Evolutionary conservation across 2,888 invertebrate species (phyloP).

Genomic region (Cordilura impudica): DNA sequence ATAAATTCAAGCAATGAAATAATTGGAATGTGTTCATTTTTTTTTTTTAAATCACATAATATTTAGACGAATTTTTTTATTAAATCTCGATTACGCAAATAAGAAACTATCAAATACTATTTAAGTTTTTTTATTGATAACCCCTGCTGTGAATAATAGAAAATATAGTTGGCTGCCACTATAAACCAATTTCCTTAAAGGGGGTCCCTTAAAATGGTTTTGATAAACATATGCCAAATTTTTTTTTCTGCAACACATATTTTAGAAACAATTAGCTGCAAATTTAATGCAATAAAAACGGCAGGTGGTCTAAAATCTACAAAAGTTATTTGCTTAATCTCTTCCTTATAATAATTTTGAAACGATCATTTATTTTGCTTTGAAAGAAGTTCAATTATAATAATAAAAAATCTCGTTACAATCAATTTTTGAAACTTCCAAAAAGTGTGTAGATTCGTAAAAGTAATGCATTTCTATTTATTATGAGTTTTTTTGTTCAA

Average conservation of each 20-base stretch:
- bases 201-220: background rate
- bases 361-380: background rate
- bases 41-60: background rate
- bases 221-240: background rate
- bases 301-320: background rate
- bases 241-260: no score
- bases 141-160: background rate
- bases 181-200: background rate
- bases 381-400: background rate
- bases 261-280: background rate
- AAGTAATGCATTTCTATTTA: background rate
- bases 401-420: background rate
- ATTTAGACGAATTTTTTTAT: background rate
- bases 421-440: background rate
- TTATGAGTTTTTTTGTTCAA: background rate
- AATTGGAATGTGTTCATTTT: background rate
- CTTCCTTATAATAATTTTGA: no score
- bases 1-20: no score
- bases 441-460: background rate
- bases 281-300: background rate
- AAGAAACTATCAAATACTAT: background rate
- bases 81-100: background rate
- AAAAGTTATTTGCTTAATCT: no score
- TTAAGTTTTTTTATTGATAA: background rate
- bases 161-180: background rate